Evolutionary conservation across 2,888 invertebrate genomes (phyloP), one percentile per base, ranked within the genome.

Genomic region (Harpalus rufipes): DNA sequence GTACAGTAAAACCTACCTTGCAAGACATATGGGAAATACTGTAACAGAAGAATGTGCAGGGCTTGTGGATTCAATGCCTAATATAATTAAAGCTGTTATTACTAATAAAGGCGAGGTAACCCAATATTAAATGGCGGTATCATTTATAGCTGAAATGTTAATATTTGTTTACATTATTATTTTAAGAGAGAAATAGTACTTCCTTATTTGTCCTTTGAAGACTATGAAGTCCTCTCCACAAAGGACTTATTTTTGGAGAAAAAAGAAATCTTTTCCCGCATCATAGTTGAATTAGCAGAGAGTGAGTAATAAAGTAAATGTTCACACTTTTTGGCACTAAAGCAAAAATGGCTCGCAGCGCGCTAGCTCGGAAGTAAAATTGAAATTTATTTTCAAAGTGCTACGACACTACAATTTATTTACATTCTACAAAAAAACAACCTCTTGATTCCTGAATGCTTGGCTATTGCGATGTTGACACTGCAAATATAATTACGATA

Each of bases 301-400:
- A 59, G 56, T 74, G 51, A 74, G 51, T 18, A 59, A 56, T 51
- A 72, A 72, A 82, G 58, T 39, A 68, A 61, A 61, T 82, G 41
- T 84, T 78, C 44, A 59, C 41, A 84, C 63, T 58, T 78, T 65
- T 84, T 84, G 84, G 84, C 84, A 84, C 84, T 59, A 59, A 76
- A 25, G n/a, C 74, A 41, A 72, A 74, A 72, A 78, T 32, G 16
- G 39, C 56, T 58, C 51, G 18, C 44, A 39, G 59, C 56, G 39
- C 63, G 39, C 44, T 21, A 56, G 82, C 44, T 83, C 61, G 84
- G 84, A 84, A 84, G 84, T 65, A 78, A 78, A 51, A 84, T 63
- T 78, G 78, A 78, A 78, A 84, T 84, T 84, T 84, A 84, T 84
- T 84, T 84, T 84, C 84, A 84, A 84, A 84, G 78, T 84, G 84